phyloP scores from a whole-genome alignment of 2,888 invertebrate species.

The Calliopum simillimum region DNA sequence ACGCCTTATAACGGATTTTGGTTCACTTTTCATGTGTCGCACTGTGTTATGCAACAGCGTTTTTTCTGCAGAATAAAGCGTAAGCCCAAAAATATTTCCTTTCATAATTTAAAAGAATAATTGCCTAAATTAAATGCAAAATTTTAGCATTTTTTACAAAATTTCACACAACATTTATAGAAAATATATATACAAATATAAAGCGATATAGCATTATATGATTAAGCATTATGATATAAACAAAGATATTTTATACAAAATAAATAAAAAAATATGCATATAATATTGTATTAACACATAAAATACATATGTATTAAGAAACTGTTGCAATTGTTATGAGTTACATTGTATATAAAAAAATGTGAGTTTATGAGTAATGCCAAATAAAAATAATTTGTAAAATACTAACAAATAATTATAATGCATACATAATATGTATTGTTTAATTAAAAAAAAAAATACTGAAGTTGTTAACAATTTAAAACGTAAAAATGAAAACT shows the following conservation, averaged over 20 bases:
- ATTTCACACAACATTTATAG: not conserved
- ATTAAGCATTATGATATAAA: conserved; percentile 3
- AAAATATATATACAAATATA: not conserved
- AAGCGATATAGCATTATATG: not conserved
- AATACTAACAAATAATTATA: conserved; percentile 6
- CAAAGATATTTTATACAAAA: conserved; percentile 23
- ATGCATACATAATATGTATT: not conserved
- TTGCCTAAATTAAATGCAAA: conserved; percentile 1
- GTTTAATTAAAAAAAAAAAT: not conserved
- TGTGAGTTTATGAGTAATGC: conserved; percentile 7
- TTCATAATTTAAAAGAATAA: not conserved
- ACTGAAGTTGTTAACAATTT: conserved; percentile 7
- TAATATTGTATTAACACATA: conserved; percentile 9
- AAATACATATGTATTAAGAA: conserved; percentile 2
- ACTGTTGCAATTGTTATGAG: conserved; percentile 29
- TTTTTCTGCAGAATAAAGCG: too few species aligned
- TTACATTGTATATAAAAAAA: conserved; percentile 14
- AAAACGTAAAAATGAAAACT: not conserved
- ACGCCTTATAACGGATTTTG: too few species aligned
- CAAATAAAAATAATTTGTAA: conserved; percentile 19
- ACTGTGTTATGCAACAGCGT: too few species aligned
- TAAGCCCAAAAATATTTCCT: too few species aligned
- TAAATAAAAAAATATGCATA: not conserved
- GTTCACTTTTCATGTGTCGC: too few species aligned
- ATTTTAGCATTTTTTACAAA: conserved; percentile 3